Evolutionary conservation across 2,797 vertebrate species (phyloP), one percentile per base, ranked within the genome.

Genomic region (Rhinichthys osculus): DNA sequence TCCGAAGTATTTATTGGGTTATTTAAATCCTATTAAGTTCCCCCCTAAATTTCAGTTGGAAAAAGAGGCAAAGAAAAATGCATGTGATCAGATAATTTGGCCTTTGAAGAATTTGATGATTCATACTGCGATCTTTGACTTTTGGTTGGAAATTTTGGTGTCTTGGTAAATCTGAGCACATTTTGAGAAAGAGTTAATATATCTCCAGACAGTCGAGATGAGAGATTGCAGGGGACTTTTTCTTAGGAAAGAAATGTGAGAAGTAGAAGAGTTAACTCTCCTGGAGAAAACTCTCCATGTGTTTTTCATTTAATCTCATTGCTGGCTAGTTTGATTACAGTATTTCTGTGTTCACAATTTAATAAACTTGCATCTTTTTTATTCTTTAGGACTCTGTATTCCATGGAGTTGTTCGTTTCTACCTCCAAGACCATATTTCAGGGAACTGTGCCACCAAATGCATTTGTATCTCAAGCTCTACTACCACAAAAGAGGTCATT

Each of bases 321-420:
- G 44, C 27, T 74, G 17, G 52, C 16, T 54, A 54, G 19, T 30
- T 33, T 57, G 50, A 19, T 64, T 16, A 30, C 62, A 66, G 30
- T 30, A 14, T n/a, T 57, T 57, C 11, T 57, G 4, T 40, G 11
- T n/a, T 57, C 13, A 23, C 33, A 16, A 38, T 57, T 38, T 9
- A 38, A 57, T n/a, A 8, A 13, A 64, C 30, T 1, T 64, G 27
- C 27, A 3, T 16, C 6, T 67, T 87, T 52, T 89, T 81, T 91
- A 67, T 86, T 86, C 50, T 78, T n/a, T 85, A 99, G 98, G 96
- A 96, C 88, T 91, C 97, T 83, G 96, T 96, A 89, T 98, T 98
- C 89, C 96, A 98, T 82, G 97, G 97, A 21, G 97, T 98, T 84
- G 97, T 98, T 95, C 95, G 97, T 82, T 98, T 98, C 94, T 97